Evolutionary conservation across 2,888 invertebrate genomes (phyloP).

Genomic region (Byasa hedistus): DNA sequence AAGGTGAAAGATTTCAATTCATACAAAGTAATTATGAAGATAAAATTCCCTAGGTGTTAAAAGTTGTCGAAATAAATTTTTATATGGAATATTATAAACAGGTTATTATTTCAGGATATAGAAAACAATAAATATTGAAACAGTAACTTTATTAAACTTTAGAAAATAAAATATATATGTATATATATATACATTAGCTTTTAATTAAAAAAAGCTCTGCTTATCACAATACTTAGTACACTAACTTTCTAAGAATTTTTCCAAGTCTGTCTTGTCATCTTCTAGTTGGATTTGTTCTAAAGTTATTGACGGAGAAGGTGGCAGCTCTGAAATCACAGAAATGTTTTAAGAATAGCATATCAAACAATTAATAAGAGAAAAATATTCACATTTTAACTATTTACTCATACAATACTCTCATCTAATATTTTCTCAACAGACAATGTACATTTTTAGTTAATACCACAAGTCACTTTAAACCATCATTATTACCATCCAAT

Average conservation of each 20-base stretch:
- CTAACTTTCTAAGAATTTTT: slow-evolving; percentile 64
- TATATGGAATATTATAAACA: slow-evolving; percentile 51
- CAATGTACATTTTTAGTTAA: no score
- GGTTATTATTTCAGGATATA: slow-evolving; percentile 45
- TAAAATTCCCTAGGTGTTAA: slow-evolving; percentile 56
- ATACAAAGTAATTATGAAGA: slow-evolving; percentile 47
- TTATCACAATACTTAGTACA: slow-evolving; percentile 35
- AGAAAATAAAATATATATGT: slow-evolving; percentile 52
- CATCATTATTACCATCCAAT: no score
- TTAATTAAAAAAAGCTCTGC: slow-evolving; percentile 51
- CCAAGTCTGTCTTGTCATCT: slow-evolving; percentile 58
- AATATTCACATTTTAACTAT: background rate
- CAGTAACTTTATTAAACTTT: slow-evolving; percentile 59
- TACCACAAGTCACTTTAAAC: no score
- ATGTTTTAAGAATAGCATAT: background rate
- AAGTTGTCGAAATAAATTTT: slow-evolving; percentile 52
- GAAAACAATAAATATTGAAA: slow-evolving; percentile 41
- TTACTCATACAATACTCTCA: background rate
- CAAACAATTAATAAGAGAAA: background rate
- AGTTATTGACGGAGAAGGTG: slow-evolving; percentile 50
- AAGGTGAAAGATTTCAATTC: slow-evolving; percentile 62
- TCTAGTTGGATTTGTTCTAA: slow-evolving; percentile 71
- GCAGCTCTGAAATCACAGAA: slow-evolving; percentile 48
- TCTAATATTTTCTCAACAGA: no score
- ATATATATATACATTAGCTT: slow-evolving; percentile 41